Evolutionary conservation across 2,888 invertebrate genomes (phyloP).

Genomic region (Cosmia trapezina): DNA sequence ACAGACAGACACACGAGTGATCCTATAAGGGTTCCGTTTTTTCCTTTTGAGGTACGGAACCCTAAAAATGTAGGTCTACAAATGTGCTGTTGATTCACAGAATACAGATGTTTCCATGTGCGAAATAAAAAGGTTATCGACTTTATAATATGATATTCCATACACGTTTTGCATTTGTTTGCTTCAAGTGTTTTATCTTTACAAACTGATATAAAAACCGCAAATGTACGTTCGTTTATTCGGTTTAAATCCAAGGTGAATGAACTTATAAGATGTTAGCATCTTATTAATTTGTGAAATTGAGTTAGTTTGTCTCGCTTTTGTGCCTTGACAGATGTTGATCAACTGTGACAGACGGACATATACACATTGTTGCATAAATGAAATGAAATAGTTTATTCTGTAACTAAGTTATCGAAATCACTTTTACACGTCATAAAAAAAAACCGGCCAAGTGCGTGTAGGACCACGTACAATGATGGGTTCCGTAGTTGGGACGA

Average conservation of each 20-base stretch:
- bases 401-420: too few relatives aligned
- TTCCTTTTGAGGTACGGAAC: too few relatives aligned
- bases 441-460: too few relatives aligned
- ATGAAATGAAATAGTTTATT: too few relatives aligned
- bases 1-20: too few relatives aligned
- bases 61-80: not conserved
- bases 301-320: not conserved
- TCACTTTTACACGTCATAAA: too few relatives aligned
- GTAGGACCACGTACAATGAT: too few relatives aligned
- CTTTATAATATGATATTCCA: slow-evolving; percentile 27
- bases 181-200: slow-evolving; percentile 23
- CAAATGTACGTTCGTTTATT: slow-evolving; percentile 14
- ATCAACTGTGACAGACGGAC: not conserved
- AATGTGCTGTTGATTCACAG: too few relatives aligned
- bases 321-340: not conserved
- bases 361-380: not conserved
- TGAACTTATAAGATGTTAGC: not conserved
- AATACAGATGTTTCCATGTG: not conserved
- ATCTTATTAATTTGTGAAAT: not conserved
- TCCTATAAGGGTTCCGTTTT: too few relatives aligned
- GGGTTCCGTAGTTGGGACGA: too few relatives aligned
- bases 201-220: slow-evolving; percentile 11
- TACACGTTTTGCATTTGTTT: slow-evolving; percentile 21
- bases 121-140: slow-evolving; percentile 30
- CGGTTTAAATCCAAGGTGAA: slow-evolving; percentile 18